Conservation (phyloP, 2,888 invertebrate species). For the Coenonympha arcania region DNA sequence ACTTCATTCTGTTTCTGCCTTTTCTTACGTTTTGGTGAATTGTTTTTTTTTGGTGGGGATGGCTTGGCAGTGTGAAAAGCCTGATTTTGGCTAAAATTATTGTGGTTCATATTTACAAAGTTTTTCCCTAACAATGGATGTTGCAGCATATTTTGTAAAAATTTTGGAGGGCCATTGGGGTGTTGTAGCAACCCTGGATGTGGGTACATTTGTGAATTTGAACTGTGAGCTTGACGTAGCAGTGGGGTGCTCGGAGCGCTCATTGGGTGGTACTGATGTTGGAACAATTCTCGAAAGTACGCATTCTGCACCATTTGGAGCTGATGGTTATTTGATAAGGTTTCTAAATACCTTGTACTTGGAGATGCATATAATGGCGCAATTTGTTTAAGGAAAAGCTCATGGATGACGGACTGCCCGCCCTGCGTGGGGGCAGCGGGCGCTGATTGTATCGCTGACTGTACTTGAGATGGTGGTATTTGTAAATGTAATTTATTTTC, state of each 20-base stretch:
- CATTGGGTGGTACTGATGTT: conserved; percentile 22
- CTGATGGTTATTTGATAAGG: conserved; percentile 55
- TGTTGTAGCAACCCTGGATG: conserved; percentile 7
- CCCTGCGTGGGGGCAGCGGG: conserved; percentile 30
- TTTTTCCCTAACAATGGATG: conserved; percentile 56
- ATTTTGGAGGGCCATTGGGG: conserved; percentile 37
- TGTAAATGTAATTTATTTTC: conserved; percentile 43
- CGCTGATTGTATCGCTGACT: conserved; percentile 24
- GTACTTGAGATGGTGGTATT: conserved; percentile 35
- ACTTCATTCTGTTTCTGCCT: conserved; percentile 38
- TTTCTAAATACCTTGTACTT: conserved; percentile 58
- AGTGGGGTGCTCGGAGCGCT: conserved; percentile 30
- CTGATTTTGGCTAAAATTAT: conserved; percentile 25
- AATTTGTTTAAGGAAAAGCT: conserved; percentile 45
- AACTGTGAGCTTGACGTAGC: conserved; percentile 17
- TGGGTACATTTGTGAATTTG: conserved; percentile 6
- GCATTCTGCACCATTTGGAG: conserved; percentile 44
- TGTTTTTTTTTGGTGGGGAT: conserved; percentile 1
- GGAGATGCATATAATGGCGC: conserved; percentile 48
- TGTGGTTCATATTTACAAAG: conserved; percentile 33
- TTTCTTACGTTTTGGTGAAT: conserved; percentile 35
- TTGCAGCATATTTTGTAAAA: conserved; percentile 60
- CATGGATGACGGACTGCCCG: conserved; percentile 36
- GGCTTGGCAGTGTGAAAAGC: conserved; percentile 8
- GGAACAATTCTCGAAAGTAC: conserved; percentile 33